Percentiles rank a stretch among this genome's conserved stretches.
phyloP scores from a whole-genome alignment of 1,140 invertebrate species.

The Drosophila carrolli region DNA sequence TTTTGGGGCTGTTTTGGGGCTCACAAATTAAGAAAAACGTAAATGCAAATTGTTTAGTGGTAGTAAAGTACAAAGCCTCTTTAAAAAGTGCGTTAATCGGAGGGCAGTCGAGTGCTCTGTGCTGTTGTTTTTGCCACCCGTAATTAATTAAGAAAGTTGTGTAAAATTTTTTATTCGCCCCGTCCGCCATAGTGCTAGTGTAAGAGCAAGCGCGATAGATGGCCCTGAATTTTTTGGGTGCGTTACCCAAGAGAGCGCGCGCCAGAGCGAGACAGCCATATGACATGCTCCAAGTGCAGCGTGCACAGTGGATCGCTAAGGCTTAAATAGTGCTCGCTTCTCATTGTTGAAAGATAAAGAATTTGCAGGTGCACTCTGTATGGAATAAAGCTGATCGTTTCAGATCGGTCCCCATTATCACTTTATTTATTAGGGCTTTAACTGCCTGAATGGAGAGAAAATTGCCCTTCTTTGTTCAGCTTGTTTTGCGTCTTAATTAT shows the following conservation, averaged over 20 bases:
- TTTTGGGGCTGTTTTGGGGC: constrained; percentile 57
- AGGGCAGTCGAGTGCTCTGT: constrained; percentile 21
- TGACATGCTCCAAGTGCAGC: constrained; percentile 58
- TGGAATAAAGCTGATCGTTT: constrained; percentile 1
- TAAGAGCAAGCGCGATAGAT: constrained; percentile 62
- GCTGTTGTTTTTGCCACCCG: constrained; percentile 47
- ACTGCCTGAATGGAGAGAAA: neutral
- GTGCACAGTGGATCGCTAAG: constrained; percentile 59
- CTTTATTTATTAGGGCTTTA: constrained; percentile 7
- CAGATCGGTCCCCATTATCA: constrained; percentile 7
- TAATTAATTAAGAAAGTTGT: constrained; percentile 80
- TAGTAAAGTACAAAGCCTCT: constrained; percentile 32
- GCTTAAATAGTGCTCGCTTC: constrained; percentile 6
- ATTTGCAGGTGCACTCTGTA: constrained; percentile 17
- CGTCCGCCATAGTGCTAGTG: constrained; percentile 63
- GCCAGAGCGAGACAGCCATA: constrained; percentile 52
- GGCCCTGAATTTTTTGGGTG: constrained; percentile 74
- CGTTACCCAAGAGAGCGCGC: constrained; percentile 51
- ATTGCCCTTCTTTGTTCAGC: constrained; percentile 35
- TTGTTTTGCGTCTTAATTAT: constrained; percentile 53
- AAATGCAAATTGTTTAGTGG: constrained; percentile 19
- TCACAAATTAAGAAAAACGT: constrained; percentile 58
- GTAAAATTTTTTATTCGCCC: constrained; percentile 69
- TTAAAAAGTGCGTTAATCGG: constrained; percentile 57
- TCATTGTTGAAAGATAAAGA: constrained; percentile 1